A percentile compares a stretch with the other conserved stretches of the same genome.
phyloP scores from a whole-genome alignment of 2,797 vertebrate species.

The Allenopithecus nigroviridis region DNA sequence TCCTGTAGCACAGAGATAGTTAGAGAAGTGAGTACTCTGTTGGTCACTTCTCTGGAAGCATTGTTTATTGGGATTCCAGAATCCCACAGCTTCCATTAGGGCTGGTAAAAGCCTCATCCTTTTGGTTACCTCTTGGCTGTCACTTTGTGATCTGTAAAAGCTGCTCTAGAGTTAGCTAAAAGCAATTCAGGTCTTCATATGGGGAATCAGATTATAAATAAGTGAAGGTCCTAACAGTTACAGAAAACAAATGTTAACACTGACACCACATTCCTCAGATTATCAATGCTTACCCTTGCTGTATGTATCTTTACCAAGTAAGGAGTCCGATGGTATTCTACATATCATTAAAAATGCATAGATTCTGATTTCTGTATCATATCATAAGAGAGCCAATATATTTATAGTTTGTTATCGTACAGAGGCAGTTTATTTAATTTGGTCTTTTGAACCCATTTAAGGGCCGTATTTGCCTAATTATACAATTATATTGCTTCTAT shows the following conservation, averaged over 20 bases:
- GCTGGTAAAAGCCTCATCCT: not conserved
- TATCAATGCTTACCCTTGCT: not conserved
- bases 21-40: not conserved
- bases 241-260: not conserved
- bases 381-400: not conserved
- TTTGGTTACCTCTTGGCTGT: not conserved
- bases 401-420: not conserved
- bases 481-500: not conserved
- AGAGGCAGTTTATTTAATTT: not conserved
- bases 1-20: not conserved
- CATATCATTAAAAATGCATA: not conserved
- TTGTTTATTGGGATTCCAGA: not conserved
- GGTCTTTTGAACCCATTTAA: not conserved
- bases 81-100: not conserved
- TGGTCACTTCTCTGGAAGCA: not conserved
- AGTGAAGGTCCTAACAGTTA: not conserved
- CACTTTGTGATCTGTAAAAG: not conserved
- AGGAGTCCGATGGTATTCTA: not conserved
- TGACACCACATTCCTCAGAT: not conserved
- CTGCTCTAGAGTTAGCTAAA: not conserved
- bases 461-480: not conserved
- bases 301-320: not conserved
- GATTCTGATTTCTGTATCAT: not conserved
- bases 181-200: not conserved
- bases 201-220: not conserved